Evolutionary conservation across 2,888 invertebrate genomes (phyloP).

Genomic region (Caenorhabditis parvicauda): DNA sequence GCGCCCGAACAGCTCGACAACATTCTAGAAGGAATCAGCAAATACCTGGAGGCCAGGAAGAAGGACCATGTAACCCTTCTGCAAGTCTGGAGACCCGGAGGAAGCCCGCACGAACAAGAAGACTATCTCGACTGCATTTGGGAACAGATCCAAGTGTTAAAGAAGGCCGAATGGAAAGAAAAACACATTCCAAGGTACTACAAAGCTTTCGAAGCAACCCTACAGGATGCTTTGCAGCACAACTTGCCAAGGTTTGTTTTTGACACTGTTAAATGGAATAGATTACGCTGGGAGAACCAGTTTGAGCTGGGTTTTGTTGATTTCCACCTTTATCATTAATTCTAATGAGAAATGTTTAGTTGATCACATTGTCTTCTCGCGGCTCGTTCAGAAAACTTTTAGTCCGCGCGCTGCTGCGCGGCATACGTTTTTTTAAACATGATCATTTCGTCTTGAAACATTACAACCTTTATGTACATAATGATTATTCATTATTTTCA

Average conservation of each 20-base stretch:
- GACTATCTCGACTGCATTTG: slow-evolving; percentile 92
- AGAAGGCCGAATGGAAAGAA: slow-evolving; percentile 81
- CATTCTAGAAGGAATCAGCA: slow-evolving; percentile 83
- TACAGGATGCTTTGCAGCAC: slow-evolving; percentile 93
- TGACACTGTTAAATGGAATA: no score
- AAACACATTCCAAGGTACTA: slow-evolving; percentile 75
- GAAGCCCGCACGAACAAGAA: slow-evolving; percentile 91
- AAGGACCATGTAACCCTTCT: slow-evolving; percentile 85
- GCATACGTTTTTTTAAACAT: no score
- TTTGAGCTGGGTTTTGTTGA: not conserved
- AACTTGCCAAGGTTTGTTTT: slow-evolving; percentile 71
- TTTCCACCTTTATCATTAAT: slow-evolving; percentile 23
- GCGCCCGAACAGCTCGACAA: slow-evolving; percentile 89
- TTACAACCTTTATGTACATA: no score
- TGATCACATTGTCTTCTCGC: no score
- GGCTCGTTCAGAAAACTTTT: no score
- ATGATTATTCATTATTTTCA: no score
- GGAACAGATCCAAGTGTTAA: slow-evolving; percentile 85
- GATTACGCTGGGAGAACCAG: not conserved
- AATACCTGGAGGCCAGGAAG: slow-evolving; percentile 81
- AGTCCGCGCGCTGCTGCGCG: no score
- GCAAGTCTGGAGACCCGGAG: slow-evolving; percentile 73
- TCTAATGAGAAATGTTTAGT: no score
- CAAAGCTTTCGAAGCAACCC: slow-evolving; percentile 86
- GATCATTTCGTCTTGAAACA: no score